Conservation (phyloP, 1,140 invertebrate species). For the Achatina immaculata region DNA sequence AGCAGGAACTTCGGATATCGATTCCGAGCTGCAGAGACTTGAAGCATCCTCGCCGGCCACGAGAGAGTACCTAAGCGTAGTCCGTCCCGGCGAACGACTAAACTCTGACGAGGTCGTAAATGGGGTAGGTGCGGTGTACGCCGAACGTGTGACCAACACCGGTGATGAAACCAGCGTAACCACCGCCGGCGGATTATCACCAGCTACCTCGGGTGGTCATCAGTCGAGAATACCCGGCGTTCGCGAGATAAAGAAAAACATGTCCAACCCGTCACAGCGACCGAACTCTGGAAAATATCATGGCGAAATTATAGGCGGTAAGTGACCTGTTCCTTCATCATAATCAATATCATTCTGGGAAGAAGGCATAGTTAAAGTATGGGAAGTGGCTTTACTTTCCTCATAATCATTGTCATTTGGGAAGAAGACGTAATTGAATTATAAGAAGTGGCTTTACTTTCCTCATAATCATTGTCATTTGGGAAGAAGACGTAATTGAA, state of each 20-base stretch:
- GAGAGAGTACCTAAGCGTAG: not conserved
- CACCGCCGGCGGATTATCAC: not conserved
- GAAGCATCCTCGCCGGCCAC: not conserved
- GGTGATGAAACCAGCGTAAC: not conserved
- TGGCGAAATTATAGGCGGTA: not conserved
- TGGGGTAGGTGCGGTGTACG: not conserved
- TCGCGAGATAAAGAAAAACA: not conserved
- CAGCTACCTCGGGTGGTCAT: not conserved
- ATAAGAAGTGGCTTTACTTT: no score
- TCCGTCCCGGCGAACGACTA: not conserved
- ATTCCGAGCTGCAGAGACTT: not conserved
- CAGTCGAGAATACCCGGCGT: not conserved
- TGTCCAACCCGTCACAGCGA: not conserved
- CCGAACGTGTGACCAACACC: not conserved
- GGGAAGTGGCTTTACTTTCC: no score
- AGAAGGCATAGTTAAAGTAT: no score
- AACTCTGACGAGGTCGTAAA: not conserved
- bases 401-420: no score
- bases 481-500: no score
- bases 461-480: no score
- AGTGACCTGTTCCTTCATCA: not conserved
- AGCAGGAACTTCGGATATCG: not conserved
- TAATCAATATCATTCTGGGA: not conserved
- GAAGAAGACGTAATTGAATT: no score
- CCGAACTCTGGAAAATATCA: not conserved